A percentile compares a stretch with the other conserved stretches of the same genome.
Conservation (phyloP, 2,113 vertebrate species). For the Coracopsis vasa region DNA sequence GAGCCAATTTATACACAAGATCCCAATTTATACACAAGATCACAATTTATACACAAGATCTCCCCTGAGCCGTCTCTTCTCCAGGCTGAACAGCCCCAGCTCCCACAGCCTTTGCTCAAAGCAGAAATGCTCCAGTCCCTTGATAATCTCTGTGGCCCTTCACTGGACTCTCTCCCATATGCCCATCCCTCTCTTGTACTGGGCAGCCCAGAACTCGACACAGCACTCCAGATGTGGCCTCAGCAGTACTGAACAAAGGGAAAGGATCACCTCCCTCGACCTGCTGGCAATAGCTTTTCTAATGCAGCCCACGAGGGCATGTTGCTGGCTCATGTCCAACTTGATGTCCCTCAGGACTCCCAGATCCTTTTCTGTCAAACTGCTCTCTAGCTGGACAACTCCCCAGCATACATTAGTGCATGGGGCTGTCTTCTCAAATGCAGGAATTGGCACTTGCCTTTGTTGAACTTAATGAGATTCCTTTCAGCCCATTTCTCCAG, state of each 20-base stretch:
- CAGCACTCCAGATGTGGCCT: background rate
- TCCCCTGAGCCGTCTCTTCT: background rate
- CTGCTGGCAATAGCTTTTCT: background rate
- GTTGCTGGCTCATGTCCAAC: background rate
- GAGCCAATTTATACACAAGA: background rate
- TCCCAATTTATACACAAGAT: background rate
- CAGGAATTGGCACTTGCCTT: background rate
- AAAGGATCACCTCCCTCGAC: background rate
- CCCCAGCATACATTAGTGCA: background rate
- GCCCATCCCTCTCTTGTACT: rapidly evolving
- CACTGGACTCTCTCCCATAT: rapidly evolving
- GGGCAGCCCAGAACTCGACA: background rate
- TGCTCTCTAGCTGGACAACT: background rate
- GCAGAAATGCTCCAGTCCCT: background rate
- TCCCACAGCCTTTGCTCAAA: background rate
- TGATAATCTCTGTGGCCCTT: background rate
- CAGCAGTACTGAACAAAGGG: background rate
- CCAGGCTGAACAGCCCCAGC: background rate
- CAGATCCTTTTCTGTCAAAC: background rate
- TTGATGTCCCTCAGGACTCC: background rate
- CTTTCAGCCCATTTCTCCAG: background rate
- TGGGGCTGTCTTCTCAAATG: background rate
- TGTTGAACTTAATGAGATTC: background rate
- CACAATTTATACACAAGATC: background rate
- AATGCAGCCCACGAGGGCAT: background rate